Percentiles rank a stretch among this genome's conserved stretches.
Evolutionary conservation across 2,888 invertebrate species (phyloP).

Genomic region (Blera fallax): DNA sequence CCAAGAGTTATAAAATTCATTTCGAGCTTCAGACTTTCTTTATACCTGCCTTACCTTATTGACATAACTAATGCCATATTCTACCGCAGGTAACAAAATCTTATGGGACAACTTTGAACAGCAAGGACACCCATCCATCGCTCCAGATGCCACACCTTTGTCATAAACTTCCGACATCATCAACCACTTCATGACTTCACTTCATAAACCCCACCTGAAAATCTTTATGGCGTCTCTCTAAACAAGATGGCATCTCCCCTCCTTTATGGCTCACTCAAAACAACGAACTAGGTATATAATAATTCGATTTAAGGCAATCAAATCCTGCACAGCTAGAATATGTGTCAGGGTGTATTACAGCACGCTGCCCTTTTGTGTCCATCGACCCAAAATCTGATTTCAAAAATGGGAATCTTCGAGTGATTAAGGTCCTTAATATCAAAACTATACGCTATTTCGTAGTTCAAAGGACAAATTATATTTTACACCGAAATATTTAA

Average conservation of each 20-base stretch:
- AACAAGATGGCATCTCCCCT: conserved; percentile 1
- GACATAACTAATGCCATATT: background rate
- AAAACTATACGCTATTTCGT: conserved; percentile 58
- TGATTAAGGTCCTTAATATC: conserved; percentile 68
- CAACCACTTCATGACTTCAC: conserved; percentile 46
- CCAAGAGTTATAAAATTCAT: too few relatives aligned
- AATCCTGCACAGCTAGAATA: conserved; percentile 50
- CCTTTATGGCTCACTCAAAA: conserved; percentile 29
- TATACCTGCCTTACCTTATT: background rate
- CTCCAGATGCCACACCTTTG: conserved; percentile 25
- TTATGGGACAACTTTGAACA: conserved; percentile 10
- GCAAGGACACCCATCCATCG: conserved; percentile 5
- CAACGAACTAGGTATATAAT: conserved; percentile 54
- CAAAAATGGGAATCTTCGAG: conserved; percentile 23
- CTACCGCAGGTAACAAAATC: background rate
- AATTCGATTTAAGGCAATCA: conserved; percentile 69
- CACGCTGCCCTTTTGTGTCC: conserved; percentile 18
- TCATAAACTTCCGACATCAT: conserved; percentile 31
- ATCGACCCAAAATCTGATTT: conserved; percentile 26
- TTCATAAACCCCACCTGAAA: conserved; percentile 40
- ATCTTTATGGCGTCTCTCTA: conserved; percentile 51
- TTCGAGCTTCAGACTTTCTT: background rate
- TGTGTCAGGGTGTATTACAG: conserved; percentile 49
- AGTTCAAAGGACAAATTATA: conserved; percentile 70
- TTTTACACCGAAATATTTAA: conserved; percentile 68